phyloP scores from a whole-genome alignment of 1,140 invertebrate genomes.

The Anadara kagoshimensis region DNA sequence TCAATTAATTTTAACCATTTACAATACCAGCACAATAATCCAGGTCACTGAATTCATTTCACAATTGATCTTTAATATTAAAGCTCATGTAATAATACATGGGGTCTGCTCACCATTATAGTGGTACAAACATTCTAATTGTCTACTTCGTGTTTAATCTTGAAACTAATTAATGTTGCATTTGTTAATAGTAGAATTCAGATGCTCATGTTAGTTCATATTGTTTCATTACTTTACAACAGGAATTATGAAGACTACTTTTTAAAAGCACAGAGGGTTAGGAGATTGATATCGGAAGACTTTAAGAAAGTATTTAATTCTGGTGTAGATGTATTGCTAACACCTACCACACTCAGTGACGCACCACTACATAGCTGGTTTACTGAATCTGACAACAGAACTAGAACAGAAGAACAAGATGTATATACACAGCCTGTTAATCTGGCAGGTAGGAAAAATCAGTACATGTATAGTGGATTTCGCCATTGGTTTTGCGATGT shows the following conservation, averaged over 20 bases:
- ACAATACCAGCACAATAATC: no score
- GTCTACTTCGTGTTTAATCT: no score
- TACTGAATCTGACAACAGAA: slow-evolving; percentile 82
- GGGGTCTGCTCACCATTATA: no score
- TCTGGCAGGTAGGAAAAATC: slow-evolving; percentile 85
- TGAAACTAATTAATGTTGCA: no score
- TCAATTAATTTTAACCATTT: no score
- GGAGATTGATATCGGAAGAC: slow-evolving; percentile 91
- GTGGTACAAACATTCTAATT: no score
- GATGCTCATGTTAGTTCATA: no score
- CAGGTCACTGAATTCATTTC: no score
- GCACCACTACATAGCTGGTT: slow-evolving; percentile 90
- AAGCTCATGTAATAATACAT: no score
- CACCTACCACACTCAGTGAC: slow-evolving; percentile 91
- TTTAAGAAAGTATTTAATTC: slow-evolving; percentile 84
- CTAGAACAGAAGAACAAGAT: slow-evolving; percentile 92
- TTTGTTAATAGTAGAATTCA: no score
- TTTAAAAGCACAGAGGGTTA: slow-evolving; percentile 89
- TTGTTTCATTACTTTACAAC: not conserved
- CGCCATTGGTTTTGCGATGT: no score
- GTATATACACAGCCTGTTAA: slow-evolving; percentile 96
- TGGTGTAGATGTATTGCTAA: slow-evolving; percentile 89
- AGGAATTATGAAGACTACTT: slow-evolving; percentile 97
- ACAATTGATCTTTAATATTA: no score
- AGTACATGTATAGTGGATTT: not conserved